phyloP scores from a whole-genome alignment of 1,140 invertebrate species.

The Ctenoplectra terminalis region DNA sequence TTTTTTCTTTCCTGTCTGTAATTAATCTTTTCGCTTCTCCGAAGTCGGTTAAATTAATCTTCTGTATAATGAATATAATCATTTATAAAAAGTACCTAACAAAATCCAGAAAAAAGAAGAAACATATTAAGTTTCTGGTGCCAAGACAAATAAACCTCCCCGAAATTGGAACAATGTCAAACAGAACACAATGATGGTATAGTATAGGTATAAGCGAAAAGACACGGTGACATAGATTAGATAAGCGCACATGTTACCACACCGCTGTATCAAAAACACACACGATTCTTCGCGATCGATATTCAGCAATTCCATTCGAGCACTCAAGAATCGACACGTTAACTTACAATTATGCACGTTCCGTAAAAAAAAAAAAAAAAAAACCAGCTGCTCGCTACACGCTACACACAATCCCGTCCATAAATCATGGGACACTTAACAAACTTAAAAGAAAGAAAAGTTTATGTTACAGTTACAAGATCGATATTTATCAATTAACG shows the following conservation, averaged over 20 bases:
- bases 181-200: neutral
- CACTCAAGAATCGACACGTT: neutral
- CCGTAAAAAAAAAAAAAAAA: neutral
- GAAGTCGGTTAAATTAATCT: too few species aligned
- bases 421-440: too few species aligned
- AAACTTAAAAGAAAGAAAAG: too few species aligned
- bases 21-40: neutral
- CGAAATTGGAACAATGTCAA: neutral
- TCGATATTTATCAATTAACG: too few species aligned
- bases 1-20: too few species aligned
- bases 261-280: constrained; percentile 7
- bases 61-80: too few species aligned
- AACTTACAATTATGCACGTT: neutral
- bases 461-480: too few species aligned
- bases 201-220: neutral
- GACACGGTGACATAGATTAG: constrained; percentile 10
- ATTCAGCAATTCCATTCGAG: constrained; percentile 11
- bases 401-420: too few species aligned
- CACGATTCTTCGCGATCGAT: constrained; percentile 32
- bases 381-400: neutral
- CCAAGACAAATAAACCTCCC: neutral
- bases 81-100: neutral
- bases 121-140: neutral
- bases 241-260: constrained; percentile 28
- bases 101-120: neutral